phyloP scores from a whole-genome alignment of 2,113 vertebrate genomes.

The Ptychochromis oligacanthus region DNA sequence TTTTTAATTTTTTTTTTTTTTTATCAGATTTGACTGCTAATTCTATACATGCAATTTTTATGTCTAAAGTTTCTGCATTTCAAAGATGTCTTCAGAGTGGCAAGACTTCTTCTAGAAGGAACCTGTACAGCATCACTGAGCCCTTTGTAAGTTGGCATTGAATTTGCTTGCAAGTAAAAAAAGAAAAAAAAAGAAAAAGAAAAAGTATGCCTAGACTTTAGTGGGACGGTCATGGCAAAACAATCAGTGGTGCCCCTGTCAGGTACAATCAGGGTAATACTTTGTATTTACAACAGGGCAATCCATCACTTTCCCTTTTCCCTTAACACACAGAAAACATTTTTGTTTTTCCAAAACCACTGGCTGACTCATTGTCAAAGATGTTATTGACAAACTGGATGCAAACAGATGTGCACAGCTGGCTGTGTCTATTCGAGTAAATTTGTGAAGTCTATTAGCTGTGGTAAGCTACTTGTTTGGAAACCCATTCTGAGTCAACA shows the following conservation, averaged over 20 bases:
- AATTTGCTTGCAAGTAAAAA: not conserved
- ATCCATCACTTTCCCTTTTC: not conserved
- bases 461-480: not conserved
- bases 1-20: too few relatives aligned
- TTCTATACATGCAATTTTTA: too few relatives aligned
- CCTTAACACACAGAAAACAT: not conserved
- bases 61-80: too few relatives aligned
- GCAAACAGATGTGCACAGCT: not conserved
- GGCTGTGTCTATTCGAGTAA: not conserved
- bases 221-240: not conserved
- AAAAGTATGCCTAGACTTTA: not conserved
- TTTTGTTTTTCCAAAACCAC: not conserved
- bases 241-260: not conserved
- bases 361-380: not conserved
- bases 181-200: not conserved
- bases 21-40: too few relatives aligned
- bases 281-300: not conserved
- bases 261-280: not conserved
- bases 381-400: conserved; percentile 1
- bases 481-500: not conserved
- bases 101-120: not conserved
- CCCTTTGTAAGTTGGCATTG: not conserved
- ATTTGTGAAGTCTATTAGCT: not conserved
- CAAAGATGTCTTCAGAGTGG: not conserved
- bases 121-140: too few relatives aligned